These are phyloP conservation scores for Whitmania pigra DNA, from an alignment of 1,140 invertebrate species.

Conservation along the genomic window DNA sequence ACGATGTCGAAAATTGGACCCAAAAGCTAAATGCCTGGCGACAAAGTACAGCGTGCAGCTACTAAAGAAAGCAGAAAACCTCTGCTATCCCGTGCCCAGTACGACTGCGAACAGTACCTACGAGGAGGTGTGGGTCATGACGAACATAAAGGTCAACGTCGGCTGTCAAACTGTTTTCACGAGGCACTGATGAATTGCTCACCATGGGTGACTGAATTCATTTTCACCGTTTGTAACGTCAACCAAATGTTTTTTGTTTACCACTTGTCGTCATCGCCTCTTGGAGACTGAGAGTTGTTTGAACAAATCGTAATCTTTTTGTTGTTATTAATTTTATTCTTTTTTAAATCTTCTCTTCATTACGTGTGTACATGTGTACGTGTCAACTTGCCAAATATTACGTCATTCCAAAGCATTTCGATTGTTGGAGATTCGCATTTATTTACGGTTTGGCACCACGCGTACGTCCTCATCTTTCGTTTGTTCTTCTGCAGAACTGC, in stretches of 20 bases:
- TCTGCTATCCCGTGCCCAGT: not conserved
- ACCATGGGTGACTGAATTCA: not conserved
- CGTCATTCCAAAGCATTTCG: conserved; percentile 7
- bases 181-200: not conserved
- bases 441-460: not conserved
- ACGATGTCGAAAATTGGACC: no score
- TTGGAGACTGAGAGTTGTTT: not conserved
- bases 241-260: not conserved
- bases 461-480: no score
- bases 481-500: no score
- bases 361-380: no score
- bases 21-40: no score
- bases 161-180: not conserved
- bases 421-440: not conserved
- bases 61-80: not conserved
- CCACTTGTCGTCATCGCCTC: conserved; percentile 3
- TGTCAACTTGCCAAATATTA: conserved; percentile 3
- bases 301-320: not conserved
- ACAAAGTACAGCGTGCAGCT: not conserved
- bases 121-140: not conserved
- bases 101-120: no score
- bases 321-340: not conserved
- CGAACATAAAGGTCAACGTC: not conserved
- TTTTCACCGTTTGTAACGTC: not conserved
- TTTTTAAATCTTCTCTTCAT: no score